Conservation (phyloP, 2,888 invertebrate genomes). For the Enchytraeus crypticus region DNA sequence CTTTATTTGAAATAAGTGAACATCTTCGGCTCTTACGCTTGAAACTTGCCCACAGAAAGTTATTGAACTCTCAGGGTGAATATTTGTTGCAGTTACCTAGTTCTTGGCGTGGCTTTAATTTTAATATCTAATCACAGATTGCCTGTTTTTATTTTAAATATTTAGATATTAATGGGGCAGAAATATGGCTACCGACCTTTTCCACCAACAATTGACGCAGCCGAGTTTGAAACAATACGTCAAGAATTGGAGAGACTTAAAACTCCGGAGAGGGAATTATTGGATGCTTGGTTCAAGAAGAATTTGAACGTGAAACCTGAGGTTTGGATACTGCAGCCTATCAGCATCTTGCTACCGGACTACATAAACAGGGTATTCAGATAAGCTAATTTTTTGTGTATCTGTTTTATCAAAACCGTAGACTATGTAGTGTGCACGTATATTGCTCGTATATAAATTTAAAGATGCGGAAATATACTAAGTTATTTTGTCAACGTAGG, state of each 20-base stretch:
- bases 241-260: constrained; percentile 25
- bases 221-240: constrained; percentile 33
- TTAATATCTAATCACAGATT: no score
- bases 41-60: neutral
- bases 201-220: constrained; percentile 32
- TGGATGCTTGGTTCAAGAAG: constrained; percentile 35
- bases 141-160: no score
- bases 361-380: constrained; percentile 19
- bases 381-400: neutral
- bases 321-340: constrained; percentile 34
- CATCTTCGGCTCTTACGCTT: neutral
- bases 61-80: neutral
- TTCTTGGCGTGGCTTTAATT: no score
- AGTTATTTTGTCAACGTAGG: no score
- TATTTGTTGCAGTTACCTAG: no score
- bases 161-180: constrained; percentile 41
- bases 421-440: no score
- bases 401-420: neutral
- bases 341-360: constrained; percentile 22
- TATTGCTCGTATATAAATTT: neutral
- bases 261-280: constrained; percentile 27
- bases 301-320: constrained; percentile 38
- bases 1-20: no score
- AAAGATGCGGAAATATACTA: no score
- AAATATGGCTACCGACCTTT: constrained; percentile 38